Base-by-base conservation (phyloP, 2,113 vertebrate genomes). In the Triplophysa rosa region DNA sequence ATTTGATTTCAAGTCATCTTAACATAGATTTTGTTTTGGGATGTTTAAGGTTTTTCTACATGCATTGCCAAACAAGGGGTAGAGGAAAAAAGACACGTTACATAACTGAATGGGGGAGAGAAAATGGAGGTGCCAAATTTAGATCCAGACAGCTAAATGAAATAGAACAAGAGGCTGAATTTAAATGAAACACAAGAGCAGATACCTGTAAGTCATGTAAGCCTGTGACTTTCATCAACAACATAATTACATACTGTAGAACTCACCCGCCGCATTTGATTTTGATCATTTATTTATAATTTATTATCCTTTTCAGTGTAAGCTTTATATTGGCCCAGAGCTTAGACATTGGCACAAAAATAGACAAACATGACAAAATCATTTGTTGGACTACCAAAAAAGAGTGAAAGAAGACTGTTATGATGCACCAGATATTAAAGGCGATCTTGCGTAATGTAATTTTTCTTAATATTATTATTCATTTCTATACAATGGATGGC, bases 51-150 rank as follows among this genome's bases (percentile, higher is more conserved):
- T 64, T 80, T 65, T 61, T 45, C 33, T 49, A 26, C 37, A 17
- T 59, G 24, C 24, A 78, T 23, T 56, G 72, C 29, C 26, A 21
- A 66, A n/a, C 33, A 58, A 17, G 23, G 42, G 54, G 66, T 45
- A 78, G 40, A 70, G 47, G 29, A 24, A 77, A 16, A 56, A 66
- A 70, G 29, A 68, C 45, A 77, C 64, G 62, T 78, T 74, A 78
- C 67, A 49, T 68, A 78, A 81, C 69, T 64, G 52, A 80, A 67
- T 77, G 72, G 54, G 73, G 52, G 67, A 65, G 24, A 33, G 23
- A 71, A 82, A 82, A 82, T 84, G 49, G 62, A 81, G 65, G 65
- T 67, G 83, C 70, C 64, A 79, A 84, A 81, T 84, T 82, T 69
- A 70, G 75, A 76, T 19, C 29, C 33, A 67, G 67, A 42, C 58